phyloP scores from a whole-genome alignment of 2,888 invertebrate genomes.

The Zele albiditarsus region DNA sequence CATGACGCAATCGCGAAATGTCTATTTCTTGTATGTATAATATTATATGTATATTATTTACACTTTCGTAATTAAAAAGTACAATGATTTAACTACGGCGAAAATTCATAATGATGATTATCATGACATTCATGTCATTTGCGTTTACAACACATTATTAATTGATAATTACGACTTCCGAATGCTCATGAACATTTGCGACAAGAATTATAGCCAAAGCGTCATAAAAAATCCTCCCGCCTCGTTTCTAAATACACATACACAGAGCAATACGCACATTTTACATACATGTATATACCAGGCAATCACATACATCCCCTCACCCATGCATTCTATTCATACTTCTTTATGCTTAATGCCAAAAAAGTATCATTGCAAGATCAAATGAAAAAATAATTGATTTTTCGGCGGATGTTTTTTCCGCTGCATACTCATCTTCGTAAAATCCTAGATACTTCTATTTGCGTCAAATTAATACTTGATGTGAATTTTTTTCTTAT shows the following conservation, averaged over 20 bases:
- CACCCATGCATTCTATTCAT: slow-evolving; percentile 20
- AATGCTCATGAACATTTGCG: neutral
- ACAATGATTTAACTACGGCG: slow-evolving; percentile 43
- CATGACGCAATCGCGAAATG: slow-evolving; percentile 44
- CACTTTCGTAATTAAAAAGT: slow-evolving; percentile 44
- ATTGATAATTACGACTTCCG: neutral
- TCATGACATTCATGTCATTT: neutral
- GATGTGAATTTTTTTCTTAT: neutral
- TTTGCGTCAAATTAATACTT: neutral
- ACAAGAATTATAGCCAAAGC: slow-evolving; percentile 19
- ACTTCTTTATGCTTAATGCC: neutral
- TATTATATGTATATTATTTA: slow-evolving; percentile 53
- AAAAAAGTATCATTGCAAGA: neutral
- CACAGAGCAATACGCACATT: slow-evolving; percentile 42
- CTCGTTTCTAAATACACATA: slow-evolving; percentile 25
- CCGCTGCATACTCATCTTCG: neutral
- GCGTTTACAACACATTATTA: neutral
- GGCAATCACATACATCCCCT: slow-evolving; percentile 38
- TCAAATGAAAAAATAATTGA: neutral
- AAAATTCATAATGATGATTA: slow-evolving; percentile 32
- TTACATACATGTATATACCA: neutral
- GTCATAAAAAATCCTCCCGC: slow-evolving; percentile 12
- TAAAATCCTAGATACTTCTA: neutral
- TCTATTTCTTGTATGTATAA: slow-evolving; percentile 38
- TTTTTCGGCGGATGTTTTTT: neutral